Conservation (phyloP, 2,888 invertebrate species). For the Lasioglossum malachurum region DNA sequence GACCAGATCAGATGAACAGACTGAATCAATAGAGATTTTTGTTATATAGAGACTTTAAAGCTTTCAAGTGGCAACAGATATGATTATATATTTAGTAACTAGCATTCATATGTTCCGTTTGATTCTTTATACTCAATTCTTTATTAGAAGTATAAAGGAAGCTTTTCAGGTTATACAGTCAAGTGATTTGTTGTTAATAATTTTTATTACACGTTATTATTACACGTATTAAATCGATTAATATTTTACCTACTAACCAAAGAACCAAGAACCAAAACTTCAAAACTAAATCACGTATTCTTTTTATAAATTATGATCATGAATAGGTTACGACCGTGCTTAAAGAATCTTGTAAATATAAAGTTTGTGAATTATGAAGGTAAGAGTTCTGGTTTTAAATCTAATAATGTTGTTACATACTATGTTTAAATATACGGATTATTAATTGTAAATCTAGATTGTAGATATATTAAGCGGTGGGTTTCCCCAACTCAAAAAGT, state of each 20-base stretch:
- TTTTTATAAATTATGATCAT: slow-evolving; percentile 60
- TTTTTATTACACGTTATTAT: neutral
- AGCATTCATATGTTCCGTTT: neutral
- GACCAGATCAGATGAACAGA: neutral
- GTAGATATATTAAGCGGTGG: slow-evolving; percentile 87
- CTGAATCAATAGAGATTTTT: neutral
- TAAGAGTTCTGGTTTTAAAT: slow-evolving; percentile 44
- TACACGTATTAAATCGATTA: neutral
- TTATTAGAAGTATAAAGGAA: neutral
- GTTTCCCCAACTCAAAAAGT: slow-evolving; percentile 89
- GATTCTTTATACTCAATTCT: neutral
- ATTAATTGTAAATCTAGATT: slow-evolving; percentile 73
- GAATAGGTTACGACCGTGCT: slow-evolving; percentile 71
- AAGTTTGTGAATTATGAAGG: slow-evolving; percentile 68
- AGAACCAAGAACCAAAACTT: slow-evolving; percentile 2
- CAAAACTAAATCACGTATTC: neutral
- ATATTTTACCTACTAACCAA: neutral
- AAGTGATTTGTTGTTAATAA: neutral
- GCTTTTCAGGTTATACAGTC: neutral
- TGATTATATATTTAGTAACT: neutral
- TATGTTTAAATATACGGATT: slow-evolving; percentile 24
- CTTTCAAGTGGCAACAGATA: neutral
- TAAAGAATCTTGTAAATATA: slow-evolving; percentile 55
- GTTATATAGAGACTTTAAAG: neutral
- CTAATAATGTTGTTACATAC: slow-evolving; percentile 22